These are phyloP conservation scores for Anthophora plumipes DNA, from an alignment of 2,888 invertebrate species.

Conservation along the genomic window DNA sequence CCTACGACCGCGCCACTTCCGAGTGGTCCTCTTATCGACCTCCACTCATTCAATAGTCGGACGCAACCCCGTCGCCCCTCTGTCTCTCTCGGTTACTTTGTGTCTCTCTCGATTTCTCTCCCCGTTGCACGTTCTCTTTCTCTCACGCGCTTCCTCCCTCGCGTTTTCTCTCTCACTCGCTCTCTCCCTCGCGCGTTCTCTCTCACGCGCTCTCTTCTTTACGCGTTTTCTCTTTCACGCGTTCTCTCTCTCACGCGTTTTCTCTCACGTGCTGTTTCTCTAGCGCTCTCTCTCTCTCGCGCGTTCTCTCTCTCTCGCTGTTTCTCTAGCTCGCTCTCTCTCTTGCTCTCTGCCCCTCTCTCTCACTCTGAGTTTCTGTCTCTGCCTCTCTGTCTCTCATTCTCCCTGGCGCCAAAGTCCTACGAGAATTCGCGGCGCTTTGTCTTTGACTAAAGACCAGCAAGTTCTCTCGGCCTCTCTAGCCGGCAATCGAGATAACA, in stretches of 20 bases:
- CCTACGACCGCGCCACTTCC: conserved; percentile 56
- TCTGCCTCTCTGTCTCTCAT: neutral
- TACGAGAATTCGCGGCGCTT: conserved; percentile 42
- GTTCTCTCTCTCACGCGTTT: neutral
- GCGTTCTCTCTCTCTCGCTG: conserved; percentile 8
- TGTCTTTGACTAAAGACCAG: conserved; percentile 64
- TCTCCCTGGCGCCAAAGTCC: conserved; percentile 8
- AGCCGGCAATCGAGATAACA: conserved; percentile 49
- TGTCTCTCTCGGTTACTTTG: neutral
- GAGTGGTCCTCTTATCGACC: conserved; percentile 67
- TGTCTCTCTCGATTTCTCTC: conserved; percentile 2
- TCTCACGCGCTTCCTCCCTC: too few species aligned
- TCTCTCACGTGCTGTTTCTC: conserved; percentile 9
- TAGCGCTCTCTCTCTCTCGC: conserved; percentile 12
- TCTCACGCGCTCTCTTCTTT: too few species aligned
- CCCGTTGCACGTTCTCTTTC: conserved; percentile 23
- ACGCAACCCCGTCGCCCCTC: too few species aligned
- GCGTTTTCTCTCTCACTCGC: too few species aligned
- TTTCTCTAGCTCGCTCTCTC: neutral
- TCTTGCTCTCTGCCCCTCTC: conserved; percentile 25
- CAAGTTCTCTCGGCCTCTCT: conserved; percentile 9
- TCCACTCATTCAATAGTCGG: conserved; percentile 57
- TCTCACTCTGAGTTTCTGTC: neutral
- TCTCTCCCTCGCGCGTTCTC: too few species aligned
- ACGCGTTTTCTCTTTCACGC: too few species aligned